phyloP scores from a whole-genome alignment of 2,113 vertebrate species.

The Oncorhynchus tshawytscha region DNA sequence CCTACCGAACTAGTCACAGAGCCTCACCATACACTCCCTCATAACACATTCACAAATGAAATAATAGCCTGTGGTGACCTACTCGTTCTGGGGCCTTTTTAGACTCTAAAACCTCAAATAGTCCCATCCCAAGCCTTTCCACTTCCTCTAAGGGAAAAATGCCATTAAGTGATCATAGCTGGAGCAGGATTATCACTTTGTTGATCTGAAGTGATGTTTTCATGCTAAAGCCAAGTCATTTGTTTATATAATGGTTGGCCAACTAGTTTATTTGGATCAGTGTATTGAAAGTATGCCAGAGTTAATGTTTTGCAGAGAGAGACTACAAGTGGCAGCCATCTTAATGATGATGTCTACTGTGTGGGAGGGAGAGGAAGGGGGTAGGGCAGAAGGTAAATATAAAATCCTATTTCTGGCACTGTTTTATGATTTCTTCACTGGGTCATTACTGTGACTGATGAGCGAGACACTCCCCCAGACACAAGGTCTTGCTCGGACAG shows the following conservation, averaged over 20 bases:
- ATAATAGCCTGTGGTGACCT: not conserved
- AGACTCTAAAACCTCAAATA: not conserved
- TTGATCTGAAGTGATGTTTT: not conserved
- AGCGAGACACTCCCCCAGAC: constrained; percentile 39
- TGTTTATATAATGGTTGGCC: too few relatives aligned
- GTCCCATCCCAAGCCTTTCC: not conserved
- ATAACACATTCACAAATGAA: not conserved
- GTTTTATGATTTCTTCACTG: constrained; percentile 17
- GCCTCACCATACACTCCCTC: not conserved
- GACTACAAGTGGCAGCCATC: not conserved
- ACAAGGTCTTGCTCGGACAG: constrained; percentile 29
- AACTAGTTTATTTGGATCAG: not conserved
- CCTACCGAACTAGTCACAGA: not conserved
- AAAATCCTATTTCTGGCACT: constrained; percentile 14
- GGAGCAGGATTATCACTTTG: not conserved
- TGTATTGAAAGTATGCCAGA: not conserved
- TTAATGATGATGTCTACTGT: constrained; percentile 1
- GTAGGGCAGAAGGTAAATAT: constrained; percentile 37
- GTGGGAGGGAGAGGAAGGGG: constrained; percentile 34
- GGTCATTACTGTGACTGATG: constrained; percentile 49
- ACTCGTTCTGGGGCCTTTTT: not conserved
- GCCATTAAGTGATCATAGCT: not conserved
- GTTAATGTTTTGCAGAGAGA: not conserved
- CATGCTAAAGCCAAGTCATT: not conserved
- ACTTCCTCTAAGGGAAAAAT: not conserved